A percentile compares a stretch with the other conserved stretches of the same genome.
Conservation (phyloP, 2,113 vertebrate genomes). For the Capra hircus region DNA sequence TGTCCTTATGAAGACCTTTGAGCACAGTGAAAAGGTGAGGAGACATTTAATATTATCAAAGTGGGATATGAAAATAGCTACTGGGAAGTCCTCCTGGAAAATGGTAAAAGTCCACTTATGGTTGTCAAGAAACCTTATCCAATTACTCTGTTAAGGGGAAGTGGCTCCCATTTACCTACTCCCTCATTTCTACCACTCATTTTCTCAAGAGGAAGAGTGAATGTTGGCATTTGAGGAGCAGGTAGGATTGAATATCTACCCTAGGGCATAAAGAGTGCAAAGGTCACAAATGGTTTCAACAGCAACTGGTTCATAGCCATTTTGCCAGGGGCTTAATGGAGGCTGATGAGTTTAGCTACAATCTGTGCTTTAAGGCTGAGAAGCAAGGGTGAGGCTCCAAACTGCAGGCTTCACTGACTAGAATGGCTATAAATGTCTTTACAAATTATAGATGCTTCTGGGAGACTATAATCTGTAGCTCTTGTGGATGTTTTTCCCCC, state of each 20-base stretch:
- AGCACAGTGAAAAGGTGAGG: not conserved
- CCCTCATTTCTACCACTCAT: not conserved
- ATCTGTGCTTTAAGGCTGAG: not conserved
- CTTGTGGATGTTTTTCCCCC: not conserved
- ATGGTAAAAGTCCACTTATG: not conserved
- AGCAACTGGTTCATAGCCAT: not conserved
- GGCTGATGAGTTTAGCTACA: not conserved
- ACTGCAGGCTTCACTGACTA: conserved; percentile 14
- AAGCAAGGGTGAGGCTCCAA: not conserved
- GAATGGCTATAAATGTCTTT: conserved; percentile 17
- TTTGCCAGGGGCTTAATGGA: conserved; percentile 16
- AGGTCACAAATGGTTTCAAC: not conserved
- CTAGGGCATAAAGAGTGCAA: not conserved
- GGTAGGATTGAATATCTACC: not conserved
- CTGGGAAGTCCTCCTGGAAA: conserved; percentile 7
- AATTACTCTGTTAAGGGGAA: not conserved
- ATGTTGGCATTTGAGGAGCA: not conserved
- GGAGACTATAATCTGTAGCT: not conserved
- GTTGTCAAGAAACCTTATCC: not conserved
- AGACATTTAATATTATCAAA: not conserved
- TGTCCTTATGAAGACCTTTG: not conserved
- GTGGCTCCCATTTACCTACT: not conserved
- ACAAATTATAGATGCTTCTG: not conserved
- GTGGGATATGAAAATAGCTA: not conserved
- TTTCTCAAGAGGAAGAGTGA: not conserved